Conservation (phyloP, 2,888 invertebrate genomes). For the Amiota mariae region DNA sequence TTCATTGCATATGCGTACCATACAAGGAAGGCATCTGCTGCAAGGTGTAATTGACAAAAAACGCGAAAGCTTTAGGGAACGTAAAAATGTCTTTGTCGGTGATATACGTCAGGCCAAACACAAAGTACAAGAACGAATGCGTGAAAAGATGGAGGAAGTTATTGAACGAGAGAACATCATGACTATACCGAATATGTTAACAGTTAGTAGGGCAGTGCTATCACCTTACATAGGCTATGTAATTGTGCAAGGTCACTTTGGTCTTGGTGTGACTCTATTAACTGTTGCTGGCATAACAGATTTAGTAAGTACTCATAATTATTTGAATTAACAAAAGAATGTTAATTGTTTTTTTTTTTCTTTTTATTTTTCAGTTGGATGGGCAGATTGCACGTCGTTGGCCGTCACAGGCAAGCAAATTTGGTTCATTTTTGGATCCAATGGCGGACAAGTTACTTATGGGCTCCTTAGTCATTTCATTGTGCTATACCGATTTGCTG, state of each 20-base stretch:
- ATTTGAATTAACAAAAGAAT: not conserved
- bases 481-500: conserved; percentile 89
- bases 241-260: conserved; percentile 86
- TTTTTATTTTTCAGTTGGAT: conserved; percentile 80
- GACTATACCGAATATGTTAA: conserved; percentile 94
- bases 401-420: conserved; percentile 91
- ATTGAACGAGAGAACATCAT: conserved; percentile 86
- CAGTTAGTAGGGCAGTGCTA: conserved; percentile 86
- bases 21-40: conserved; percentile 75
- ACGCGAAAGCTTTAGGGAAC: conserved; percentile 78
- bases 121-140: conserved; percentile 82
- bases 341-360: not conserved
- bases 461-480: conserved; percentile 88
- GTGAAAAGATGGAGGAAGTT: conserved; percentile 82
- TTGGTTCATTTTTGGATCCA: conserved; percentile 96
- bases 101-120: conserved; percentile 83
- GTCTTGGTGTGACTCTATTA: conserved; percentile 86
- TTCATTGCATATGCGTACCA: conserved; percentile 64
- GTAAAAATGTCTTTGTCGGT: conserved; percentile 79
- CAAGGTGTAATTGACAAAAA: conserved; percentile 78
- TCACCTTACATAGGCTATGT: conserved; percentile 93
- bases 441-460: conserved; percentile 97
- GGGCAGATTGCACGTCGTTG: conserved; percentile 97
- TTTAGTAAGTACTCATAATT: conserved; percentile 78
- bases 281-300: conserved; percentile 92